phyloP scores from a whole-genome alignment of 2,113 vertebrate genomes.

The Mandrillus leucophaeus region DNA sequence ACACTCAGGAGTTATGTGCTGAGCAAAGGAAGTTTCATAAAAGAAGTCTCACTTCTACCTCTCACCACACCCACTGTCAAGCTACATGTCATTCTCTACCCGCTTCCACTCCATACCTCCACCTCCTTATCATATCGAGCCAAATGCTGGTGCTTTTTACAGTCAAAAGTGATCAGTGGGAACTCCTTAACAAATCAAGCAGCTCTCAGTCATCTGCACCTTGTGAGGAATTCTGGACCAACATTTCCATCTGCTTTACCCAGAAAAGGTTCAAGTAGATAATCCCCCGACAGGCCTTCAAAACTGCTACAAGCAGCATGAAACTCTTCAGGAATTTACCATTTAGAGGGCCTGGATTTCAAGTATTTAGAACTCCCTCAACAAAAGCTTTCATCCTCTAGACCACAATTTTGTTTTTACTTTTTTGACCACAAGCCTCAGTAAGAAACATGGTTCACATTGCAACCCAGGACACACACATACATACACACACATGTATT shows the following conservation, averaged over 20 bases:
- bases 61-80: background rate
- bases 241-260: background rate
- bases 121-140: background rate
- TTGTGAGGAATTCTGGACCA: background rate
- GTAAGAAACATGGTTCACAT: background rate
- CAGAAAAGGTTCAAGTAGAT: background rate
- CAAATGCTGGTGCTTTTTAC: background rate
- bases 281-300: background rate
- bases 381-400: background rate
- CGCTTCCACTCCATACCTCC: background rate
- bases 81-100: background rate
- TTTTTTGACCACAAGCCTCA: background rate
- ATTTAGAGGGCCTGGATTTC: background rate
- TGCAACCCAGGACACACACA: background rate
- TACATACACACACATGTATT: too few species aligned
- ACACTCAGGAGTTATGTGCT: background rate
- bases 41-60: background rate
- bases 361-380: background rate
- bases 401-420: background rate
- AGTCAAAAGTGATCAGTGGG: background rate
- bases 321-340: background rate
- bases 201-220: background rate
- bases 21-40: background rate
- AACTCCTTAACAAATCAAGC: background rate
- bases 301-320: background rate